Evolutionary conservation across 2,113 vertebrate genomes (phyloP), one percentile per base, ranked within the genome.

Genomic region (Telmatochromis sp.): DNA sequence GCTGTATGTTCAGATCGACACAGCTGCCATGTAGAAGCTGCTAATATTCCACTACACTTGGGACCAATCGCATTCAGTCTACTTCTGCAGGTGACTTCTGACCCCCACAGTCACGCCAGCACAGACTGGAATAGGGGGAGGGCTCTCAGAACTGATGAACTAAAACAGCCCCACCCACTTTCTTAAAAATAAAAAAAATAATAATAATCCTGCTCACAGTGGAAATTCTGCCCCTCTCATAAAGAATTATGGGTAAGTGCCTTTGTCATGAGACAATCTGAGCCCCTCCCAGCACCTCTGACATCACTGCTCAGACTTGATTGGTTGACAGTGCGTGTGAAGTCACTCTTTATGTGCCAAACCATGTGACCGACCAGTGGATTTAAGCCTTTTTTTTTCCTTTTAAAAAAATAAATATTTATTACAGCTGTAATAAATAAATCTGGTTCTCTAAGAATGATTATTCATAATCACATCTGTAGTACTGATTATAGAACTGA

Each of bases 1-100:
- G 95, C 97, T 99, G 55, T 99, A 99, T 78, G 95, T 99, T 93
- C 98, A 99, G 97, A 98, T 99, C 21, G 98, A 99, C 37, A 95
- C 96, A 7, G 98, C 98, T 2, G 97, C 97, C 84, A 98, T 99
- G 97, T 99, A 97, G 95, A 94, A 87, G 91, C 19, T 73, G 79
- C 89, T 49, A 47, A 49, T 31, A 75, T 28, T 31, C 81, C 73
- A 89, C 70, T 49, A 93, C 79, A 94, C 92, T 88, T 93, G 94
- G 97, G 97, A 98, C 98, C 97, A 97, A 98, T 97, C 93, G 79
- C 84, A 83, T 96, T 84, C 95, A 93, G 92, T 93, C 95, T 94
- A 94, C 97, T 97, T 96, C 95, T 84, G 78, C 49, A 63, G 96
- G 95, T 96, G 95, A 92, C 94, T 92, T 93, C 91, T 87, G 89